Evolutionary conservation across 2,797 vertebrate species (phyloP).

Genomic region (Mormyrus proboscirostris): DNA sequence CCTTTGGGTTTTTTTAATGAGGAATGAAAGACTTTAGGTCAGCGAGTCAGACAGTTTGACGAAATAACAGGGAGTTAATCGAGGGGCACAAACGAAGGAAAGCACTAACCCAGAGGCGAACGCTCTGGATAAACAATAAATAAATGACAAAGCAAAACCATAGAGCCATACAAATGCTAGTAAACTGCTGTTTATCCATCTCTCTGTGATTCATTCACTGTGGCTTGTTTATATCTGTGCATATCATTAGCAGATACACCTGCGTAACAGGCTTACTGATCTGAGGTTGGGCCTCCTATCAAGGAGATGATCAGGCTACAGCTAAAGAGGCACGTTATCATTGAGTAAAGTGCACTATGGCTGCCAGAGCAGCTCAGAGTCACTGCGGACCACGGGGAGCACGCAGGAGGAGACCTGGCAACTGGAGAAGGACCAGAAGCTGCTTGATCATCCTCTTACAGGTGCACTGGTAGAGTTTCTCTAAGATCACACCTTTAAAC

Average conservation of each 20-base stretch:
- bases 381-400: not conserved
- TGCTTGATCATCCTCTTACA: not conserved
- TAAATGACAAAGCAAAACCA: conserved; percentile 8
- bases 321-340: conserved; percentile 69
- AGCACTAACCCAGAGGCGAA: not conserved
- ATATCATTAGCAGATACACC: not conserved
- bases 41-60: not conserved
- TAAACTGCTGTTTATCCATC: not conserved
- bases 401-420: not conserved
- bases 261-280: conserved; percentile 67
- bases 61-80: conserved; percentile 2
- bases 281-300: conserved; percentile 60
- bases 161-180: conserved; percentile 10
- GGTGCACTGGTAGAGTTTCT: not conserved
- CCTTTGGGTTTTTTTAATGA: not conserved
- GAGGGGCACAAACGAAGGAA: not conserved
- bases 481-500: not conserved
- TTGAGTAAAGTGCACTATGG: conserved; percentile 67
- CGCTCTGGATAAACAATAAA: not conserved
- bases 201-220: not conserved
- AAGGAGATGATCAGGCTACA: conserved; percentile 66
- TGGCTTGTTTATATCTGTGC: not conserved
- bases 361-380: not conserved
- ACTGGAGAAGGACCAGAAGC: not conserved
- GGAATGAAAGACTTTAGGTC: conserved; percentile 4